Conservation (phyloP, 1,140 invertebrate species). For the Zophobas atratus region DNA sequence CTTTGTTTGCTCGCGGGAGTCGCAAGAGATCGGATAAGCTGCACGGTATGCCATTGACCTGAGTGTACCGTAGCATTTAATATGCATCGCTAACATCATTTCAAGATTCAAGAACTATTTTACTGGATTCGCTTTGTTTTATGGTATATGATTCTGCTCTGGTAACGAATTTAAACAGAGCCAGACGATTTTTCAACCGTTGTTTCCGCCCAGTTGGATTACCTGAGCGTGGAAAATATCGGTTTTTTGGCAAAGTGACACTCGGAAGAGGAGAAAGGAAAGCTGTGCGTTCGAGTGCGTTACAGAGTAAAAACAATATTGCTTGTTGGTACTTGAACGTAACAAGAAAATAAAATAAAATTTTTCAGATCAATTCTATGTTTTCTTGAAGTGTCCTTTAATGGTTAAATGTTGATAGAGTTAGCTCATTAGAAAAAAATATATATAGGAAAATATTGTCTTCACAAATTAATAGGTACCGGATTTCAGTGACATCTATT, state of each 20-base stretch:
- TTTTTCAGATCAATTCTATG: too few relatives aligned
- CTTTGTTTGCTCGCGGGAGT: conserved; percentile 37
- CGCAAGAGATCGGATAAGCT: conserved; percentile 30
- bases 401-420: too few relatives aligned
- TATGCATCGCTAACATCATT: conserved; percentile 44
- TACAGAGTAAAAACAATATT: neutral
- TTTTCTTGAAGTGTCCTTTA: too few relatives aligned
- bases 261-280: conserved; percentile 1
- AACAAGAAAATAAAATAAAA: too few relatives aligned
- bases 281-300: neutral
- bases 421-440: too few relatives aligned
- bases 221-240: conserved; percentile 33
- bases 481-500: too few relatives aligned
- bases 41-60: conserved; percentile 51
- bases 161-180: conserved; percentile 29
- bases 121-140: conserved; percentile 16
- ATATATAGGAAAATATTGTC: too few relatives aligned
- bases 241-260: neutral
- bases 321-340: too few relatives aligned
- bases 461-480: too few relatives aligned
- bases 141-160: conserved; percentile 8
- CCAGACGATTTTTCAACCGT: conserved; percentile 41
- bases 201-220: conserved; percentile 9
- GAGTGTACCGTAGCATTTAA: conserved; percentile 44
- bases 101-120: conserved; percentile 32